These are phyloP conservation scores for Peribatodes rhomboidaria DNA, from an alignment of 2,888 invertebrate species.

Conservation along the genomic window DNA sequence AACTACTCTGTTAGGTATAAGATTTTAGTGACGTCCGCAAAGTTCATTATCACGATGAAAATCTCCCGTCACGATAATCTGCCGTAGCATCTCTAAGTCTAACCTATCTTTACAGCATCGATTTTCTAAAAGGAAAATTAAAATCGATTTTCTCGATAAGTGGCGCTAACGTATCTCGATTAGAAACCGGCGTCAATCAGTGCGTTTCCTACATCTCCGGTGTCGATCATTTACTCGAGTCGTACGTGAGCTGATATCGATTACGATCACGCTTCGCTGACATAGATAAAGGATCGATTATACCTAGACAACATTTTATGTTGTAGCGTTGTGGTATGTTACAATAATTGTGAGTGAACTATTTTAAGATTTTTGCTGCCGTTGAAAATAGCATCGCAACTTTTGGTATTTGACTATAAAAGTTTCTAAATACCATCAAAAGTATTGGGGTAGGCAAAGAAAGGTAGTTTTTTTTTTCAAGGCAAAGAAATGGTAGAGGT, in stretches of 20 bases:
- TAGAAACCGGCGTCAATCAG: slow-evolving; percentile 53
- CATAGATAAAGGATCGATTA: slow-evolving; percentile 46
- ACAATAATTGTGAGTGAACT: too few relatives aligned
- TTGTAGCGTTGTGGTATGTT: too few relatives aligned
- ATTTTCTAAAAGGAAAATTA: slow-evolving; percentile 46
- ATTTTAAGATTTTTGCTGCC: too few relatives aligned
- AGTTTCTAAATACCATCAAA: too few relatives aligned
- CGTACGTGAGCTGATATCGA: slow-evolving; percentile 47
- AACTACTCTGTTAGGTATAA: too few relatives aligned
- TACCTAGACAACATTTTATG: not conserved
- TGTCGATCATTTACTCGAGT: slow-evolving; percentile 43
- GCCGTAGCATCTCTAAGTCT: not conserved
- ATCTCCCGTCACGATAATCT: slow-evolving; percentile 3
- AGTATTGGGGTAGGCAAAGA: too few relatives aligned
- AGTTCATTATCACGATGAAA: not conserved
- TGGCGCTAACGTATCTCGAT: slow-evolving; percentile 49
- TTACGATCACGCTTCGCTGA: slow-evolving; percentile 51
- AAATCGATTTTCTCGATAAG: slow-evolving; percentile 47
- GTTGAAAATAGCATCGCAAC: too few relatives aligned
- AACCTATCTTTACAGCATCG: slow-evolving; percentile 16
- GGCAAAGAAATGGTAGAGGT: too few relatives aligned
- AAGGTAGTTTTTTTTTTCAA: too few relatives aligned
- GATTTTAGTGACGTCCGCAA: too few relatives aligned
- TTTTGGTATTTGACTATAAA: too few relatives aligned
- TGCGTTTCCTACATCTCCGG: slow-evolving; percentile 52